These are phyloP conservation scores for Drosophila bipectinata DNA, from an alignment of 1,140 invertebrate genomes.

Conservation along the genomic window DNA sequence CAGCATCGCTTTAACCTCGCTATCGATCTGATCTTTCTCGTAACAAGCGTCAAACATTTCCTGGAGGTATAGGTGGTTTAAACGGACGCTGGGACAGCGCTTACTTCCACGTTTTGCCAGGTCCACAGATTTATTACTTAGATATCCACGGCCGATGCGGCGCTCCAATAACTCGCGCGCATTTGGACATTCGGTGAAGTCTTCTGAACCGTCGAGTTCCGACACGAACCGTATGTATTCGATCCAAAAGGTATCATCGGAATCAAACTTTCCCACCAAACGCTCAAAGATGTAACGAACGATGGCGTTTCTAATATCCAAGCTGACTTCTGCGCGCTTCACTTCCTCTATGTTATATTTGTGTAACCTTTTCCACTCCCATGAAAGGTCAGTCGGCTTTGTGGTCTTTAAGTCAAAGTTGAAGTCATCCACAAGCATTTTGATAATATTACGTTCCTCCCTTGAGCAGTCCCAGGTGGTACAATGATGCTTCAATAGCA, in stretches of 20 bases:
- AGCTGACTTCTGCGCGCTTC: background rate
- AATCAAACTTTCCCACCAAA: constrained; percentile 37
- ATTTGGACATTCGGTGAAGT: too few relatives aligned
- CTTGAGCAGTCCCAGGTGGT: constrained; percentile 22
- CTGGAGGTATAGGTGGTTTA: constrained; percentile 50
- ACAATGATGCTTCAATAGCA: constrained; percentile 26
- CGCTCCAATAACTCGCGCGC: too few relatives aligned
- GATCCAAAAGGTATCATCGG: constrained; percentile 44
- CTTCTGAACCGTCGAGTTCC: too few relatives aligned
- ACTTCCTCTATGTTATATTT: constrained; percentile 8
- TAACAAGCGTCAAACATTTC: constrained; percentile 34
- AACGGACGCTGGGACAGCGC: constrained; percentile 3
- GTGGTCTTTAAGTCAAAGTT: background rate
- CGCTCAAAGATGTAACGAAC: constrained; percentile 48
- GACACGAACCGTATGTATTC: constrained; percentile 36
- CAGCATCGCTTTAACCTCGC: constrained; percentile 11
- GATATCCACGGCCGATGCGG: constrained; percentile 28
- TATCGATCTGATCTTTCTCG: constrained; percentile 16
- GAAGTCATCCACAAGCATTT: background rate
- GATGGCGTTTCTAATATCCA: constrained; percentile 17
- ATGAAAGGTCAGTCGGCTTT: background rate
- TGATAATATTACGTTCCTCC: background rate
- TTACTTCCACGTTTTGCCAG: constrained; percentile 32
- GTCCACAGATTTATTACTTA: constrained; percentile 23
- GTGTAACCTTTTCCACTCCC: too few relatives aligned